These are phyloP conservation scores for Calameuta idolon DNA, from an alignment of 2,888 invertebrate species.

Conservation along the genomic window DNA sequence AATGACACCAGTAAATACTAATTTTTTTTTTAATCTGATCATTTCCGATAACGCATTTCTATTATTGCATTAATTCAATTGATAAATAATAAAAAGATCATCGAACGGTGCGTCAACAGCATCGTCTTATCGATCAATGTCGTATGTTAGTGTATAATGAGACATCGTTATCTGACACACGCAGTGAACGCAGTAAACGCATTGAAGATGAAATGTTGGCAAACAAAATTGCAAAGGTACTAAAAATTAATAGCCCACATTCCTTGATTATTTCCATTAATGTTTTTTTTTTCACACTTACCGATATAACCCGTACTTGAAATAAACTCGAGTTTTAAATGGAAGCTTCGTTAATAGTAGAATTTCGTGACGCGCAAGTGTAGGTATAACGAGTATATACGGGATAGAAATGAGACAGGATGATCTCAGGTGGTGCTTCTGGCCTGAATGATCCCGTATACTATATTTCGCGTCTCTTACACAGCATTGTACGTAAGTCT, in stretches of 20 bases:
- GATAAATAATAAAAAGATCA: background rate
- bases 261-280: too few relatives aligned
- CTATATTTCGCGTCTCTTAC: background rate
- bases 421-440: too few relatives aligned
- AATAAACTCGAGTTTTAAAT: background rate
- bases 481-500: background rate
- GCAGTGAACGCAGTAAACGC: too few relatives aligned
- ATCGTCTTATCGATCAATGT: too few relatives aligned
- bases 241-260: too few relatives aligned
- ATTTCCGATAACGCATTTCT: background rate
- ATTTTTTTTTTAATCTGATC: background rate
- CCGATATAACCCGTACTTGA: background rate
- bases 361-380: background rate
- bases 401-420: too few relatives aligned
- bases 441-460: background rate
- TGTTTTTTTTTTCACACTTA: too few relatives aligned
- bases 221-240: too few relatives aligned
- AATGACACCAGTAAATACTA: background rate
- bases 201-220: too few relatives aligned
- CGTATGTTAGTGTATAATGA: too few relatives aligned
- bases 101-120: too few relatives aligned
- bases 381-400: background rate
- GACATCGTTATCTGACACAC: too few relatives aligned
- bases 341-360: background rate
- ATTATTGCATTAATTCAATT: background rate